These are phyloP conservation scores for Allophyes oxyacanthae DNA, from an alignment of 2,888 invertebrate species.

Conservation along the genomic window DNA sequence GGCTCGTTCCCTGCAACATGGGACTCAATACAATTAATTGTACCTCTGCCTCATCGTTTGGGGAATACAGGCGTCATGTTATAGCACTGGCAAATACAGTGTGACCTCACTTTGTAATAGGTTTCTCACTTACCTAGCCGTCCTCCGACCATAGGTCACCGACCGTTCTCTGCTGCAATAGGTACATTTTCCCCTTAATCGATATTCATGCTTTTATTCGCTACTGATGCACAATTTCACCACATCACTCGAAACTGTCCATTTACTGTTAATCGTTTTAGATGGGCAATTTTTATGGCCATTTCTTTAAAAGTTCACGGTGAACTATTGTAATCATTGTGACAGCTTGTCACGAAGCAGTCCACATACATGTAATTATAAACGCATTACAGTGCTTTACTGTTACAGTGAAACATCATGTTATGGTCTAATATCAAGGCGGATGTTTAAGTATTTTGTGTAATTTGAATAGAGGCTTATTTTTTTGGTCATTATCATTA, in stretches of 20 bases:
- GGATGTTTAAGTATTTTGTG: slow-evolving; percentile 49
- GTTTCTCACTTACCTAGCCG: too few species aligned
- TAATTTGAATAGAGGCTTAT: slow-evolving; percentile 42
- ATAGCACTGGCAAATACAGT: too few species aligned
- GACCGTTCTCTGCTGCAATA: too few species aligned
- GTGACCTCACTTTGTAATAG: too few species aligned
- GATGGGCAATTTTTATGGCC: slow-evolving; percentile 36
- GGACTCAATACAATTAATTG: too few species aligned
- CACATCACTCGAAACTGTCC: slow-evolving; percentile 12
- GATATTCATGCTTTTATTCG: too few species aligned
- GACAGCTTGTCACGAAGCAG: slow-evolving; percentile 74
- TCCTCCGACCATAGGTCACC: too few species aligned
- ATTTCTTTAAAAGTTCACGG: slow-evolving; percentile 49
- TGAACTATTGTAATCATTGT: slow-evolving; percentile 46
- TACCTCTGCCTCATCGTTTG: too few species aligned
- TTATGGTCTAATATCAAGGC: slow-evolving; percentile 53
- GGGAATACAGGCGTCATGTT: too few species aligned
- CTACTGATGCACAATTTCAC: slow-evolving; percentile 10
- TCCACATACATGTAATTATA: slow-evolving; percentile 83
- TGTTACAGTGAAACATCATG: slow-evolving; percentile 58
- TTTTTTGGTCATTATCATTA: slow-evolving; percentile 52
- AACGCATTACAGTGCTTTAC: slow-evolving; percentile 85
- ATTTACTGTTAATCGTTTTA: slow-evolving; percentile 28
- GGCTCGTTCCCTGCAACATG: too few species aligned
- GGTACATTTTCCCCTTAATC: too few species aligned